Percentiles rank a stretch among this genome's conserved stretches.
phyloP scores from a whole-genome alignment of 1,140 invertebrate genomes.

The Propsilocerus akamusi region DNA sequence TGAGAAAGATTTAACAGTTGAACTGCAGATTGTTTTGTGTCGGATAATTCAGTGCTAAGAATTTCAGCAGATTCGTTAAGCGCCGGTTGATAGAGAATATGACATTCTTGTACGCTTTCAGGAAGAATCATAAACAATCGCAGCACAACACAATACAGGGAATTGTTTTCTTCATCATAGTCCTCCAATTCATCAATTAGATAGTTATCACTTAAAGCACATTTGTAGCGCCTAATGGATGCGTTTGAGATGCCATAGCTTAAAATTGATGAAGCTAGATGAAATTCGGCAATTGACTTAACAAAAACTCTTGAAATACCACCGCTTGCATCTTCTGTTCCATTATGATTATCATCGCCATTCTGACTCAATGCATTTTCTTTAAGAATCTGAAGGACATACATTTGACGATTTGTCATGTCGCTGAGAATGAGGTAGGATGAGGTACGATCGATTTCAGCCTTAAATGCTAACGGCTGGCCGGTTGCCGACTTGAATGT shows the following conservation, averaged over 20 bases:
- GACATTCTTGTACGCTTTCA: slow-evolving; percentile 71
- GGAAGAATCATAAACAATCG: slow-evolving; percentile 73
- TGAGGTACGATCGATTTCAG: slow-evolving; percentile 61
- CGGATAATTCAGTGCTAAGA: slow-evolving; percentile 10
- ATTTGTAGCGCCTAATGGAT: slow-evolving; percentile 27
- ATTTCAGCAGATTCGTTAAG: slow-evolving; percentile 13
- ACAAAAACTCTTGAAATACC: slow-evolving; percentile 18
- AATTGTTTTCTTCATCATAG: slow-evolving; percentile 22
- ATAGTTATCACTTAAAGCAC: slow-evolving; percentile 23
- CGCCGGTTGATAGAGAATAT: slow-evolving; percentile 51
- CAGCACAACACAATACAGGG: slow-evolving; percentile 31
- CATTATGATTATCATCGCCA: background rate
- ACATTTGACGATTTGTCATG: slow-evolving; percentile 54
- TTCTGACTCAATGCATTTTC: slow-evolving; percentile 14
- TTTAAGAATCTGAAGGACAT: slow-evolving; percentile 53
- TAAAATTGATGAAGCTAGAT: slow-evolving; percentile 61
- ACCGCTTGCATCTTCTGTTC: background rate
- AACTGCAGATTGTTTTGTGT: slow-evolving; percentile 9
- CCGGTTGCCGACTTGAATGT: slow-evolving; percentile 33
- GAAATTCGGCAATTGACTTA: slow-evolving; percentile 59
- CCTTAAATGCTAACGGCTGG: slow-evolving; percentile 34
- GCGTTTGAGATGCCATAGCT: slow-evolving; percentile 74
- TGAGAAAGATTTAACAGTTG: slow-evolving; percentile 5
- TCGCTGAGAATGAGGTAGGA: slow-evolving; percentile 72
- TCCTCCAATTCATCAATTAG: slow-evolving; percentile 23